Conservation (phyloP, 2,797 vertebrate species). For the Valencia hispanica region DNA sequence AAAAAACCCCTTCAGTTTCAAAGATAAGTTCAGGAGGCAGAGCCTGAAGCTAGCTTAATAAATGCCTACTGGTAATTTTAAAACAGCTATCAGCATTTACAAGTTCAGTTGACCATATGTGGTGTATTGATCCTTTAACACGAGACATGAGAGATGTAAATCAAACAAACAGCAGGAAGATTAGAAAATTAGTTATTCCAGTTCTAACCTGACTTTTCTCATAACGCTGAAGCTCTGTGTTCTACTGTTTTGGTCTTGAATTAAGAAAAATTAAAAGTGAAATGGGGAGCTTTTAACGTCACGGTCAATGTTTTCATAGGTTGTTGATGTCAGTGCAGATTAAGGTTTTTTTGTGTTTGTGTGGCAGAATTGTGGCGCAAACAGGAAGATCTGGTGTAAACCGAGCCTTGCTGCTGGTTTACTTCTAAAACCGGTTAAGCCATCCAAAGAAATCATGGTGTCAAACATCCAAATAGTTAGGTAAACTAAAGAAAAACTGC, state of each 20-base stretch:
- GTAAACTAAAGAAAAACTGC: background rate
- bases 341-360: background rate
- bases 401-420: background rate
- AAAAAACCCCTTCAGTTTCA: background rate
- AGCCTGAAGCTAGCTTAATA: no score
- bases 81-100: background rate
- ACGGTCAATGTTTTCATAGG: background rate
- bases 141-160: background rate
- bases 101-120: background rate
- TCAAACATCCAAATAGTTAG: constrained; percentile 16
- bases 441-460: background rate
- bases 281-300: background rate
- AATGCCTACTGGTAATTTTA: background rate
- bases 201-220: background rate
- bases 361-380: background rate
- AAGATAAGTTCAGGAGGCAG: background rate
- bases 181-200: background rate
- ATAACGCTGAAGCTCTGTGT: background rate
- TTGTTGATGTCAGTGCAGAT: background rate
- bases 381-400: background rate
- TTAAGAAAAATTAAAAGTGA: background rate
- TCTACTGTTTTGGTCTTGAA: background rate
- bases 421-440: background rate
- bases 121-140: background rate
- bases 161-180: background rate